Evolutionary conservation across 1,140 invertebrate species (phyloP), one percentile per base, ranked within the genome.

Genomic region (Rhynchophorus ferrugineus): DNA sequence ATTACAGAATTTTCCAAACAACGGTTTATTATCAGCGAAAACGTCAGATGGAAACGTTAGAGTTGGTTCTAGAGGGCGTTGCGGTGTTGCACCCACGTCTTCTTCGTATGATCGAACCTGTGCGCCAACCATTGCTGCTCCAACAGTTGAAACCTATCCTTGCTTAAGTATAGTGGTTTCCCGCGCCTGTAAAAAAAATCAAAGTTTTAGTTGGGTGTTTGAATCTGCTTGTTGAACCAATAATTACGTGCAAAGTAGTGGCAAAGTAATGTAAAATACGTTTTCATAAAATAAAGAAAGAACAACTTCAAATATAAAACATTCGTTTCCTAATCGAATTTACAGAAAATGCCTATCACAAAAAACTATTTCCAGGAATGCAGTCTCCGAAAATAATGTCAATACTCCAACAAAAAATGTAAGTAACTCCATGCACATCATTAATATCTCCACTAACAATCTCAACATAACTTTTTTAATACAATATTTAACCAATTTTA

Each of bases 51-150:
- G 18, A 46, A 49, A 33, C 24, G 24, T 49, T 16, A 16, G 17
- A 14, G 43, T 44, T 9, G 14, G 9, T 16, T 51, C 73, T 78
- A 89, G 68, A 92, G 80, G 49, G 81, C 79, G 68, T 93, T 88
- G 57, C 87, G 79, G 71, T 93, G 91, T 78, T 84, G 89, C 14
- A 93, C 87, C 91, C 91, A 95, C 37, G 87, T 83, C 65, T 90
- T 89, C 68, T 87, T 89, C 44, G 85, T 89, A 64, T 93, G 89
- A 64, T 91, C 89, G 70, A 95, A 94, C 61, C 85, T 80, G 73
- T 97, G 93, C 17, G 89, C 85, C n/a, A 96, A 69, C 94, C 94
- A 98, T 73, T 97, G 93, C 58, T 91, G 85, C 71, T 96, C 87
- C 54, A 98, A 73, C 39, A 97, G 73, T 64, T 87, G 82, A 66